These are phyloP conservation scores for Aleiodes leptofemur DNA, from an alignment of 2,888 invertebrate genomes.

Conservation along the genomic window DNA sequence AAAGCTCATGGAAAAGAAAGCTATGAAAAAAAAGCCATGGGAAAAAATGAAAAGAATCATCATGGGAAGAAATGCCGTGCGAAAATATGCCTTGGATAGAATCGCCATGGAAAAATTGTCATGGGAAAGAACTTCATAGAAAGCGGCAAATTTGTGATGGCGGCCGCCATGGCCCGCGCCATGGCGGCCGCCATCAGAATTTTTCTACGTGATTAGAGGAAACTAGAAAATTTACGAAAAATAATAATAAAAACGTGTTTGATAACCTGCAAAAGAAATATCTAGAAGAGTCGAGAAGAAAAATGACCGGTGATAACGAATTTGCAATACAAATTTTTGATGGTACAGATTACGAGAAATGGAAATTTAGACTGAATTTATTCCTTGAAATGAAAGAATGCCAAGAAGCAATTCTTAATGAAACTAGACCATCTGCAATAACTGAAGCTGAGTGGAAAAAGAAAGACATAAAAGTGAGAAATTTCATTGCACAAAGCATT, in stretches of 20 bases:
- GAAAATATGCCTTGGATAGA: too few species aligned
- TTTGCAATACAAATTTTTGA: slow-evolving; percentile 54
- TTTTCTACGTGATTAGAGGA: neutral
- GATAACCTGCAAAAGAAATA: slow-evolving; percentile 12
- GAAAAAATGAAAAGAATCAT: too few species aligned
- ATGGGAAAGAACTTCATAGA: too few species aligned
- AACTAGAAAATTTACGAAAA: slow-evolving; percentile 6
- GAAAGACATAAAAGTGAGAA: slow-evolving; percentile 55
- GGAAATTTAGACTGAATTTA: slow-evolving; percentile 56
- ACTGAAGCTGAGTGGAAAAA: slow-evolving; percentile 50
- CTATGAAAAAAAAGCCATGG: too few species aligned
- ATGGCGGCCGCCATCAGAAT: too few species aligned
- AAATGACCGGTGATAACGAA: slow-evolving; percentile 42
- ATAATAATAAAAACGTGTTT: slow-evolving; percentile 9
- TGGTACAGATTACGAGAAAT: slow-evolving; percentile 56
- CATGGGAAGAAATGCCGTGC: too few species aligned
- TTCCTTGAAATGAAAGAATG: slow-evolving; percentile 56
- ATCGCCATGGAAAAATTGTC: too few species aligned
- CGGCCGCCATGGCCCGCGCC: too few species aligned
- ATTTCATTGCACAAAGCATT: slow-evolving; percentile 41
- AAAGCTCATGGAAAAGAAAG: too few species aligned
- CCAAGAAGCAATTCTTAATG: slow-evolving; percentile 39
- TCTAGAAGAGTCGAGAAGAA: neutral
- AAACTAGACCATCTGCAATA: slow-evolving; percentile 30
- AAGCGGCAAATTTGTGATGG: too few species aligned